Conservation (phyloP, 1,140 invertebrate species). For the Galendromus occidentalis region DNA sequence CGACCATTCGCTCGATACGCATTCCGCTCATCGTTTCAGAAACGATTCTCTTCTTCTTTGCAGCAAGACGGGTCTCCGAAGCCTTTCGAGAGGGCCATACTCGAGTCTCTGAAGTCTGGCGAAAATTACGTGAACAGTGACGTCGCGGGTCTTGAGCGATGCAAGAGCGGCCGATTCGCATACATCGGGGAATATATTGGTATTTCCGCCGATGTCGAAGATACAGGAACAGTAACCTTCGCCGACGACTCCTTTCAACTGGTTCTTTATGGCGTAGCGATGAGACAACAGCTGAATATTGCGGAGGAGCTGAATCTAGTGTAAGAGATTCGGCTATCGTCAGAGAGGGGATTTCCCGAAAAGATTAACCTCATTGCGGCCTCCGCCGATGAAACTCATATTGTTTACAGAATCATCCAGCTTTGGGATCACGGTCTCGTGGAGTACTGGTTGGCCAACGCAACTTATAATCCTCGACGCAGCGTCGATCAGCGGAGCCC, state of each 20-base stretch:
- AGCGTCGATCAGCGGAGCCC: too few relatives aligned
- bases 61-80: too few relatives aligned
- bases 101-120: too few relatives aligned
- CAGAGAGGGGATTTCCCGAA: background rate
- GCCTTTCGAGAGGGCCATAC: too few relatives aligned
- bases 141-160: too few relatives aligned
- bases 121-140: too few relatives aligned
- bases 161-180: background rate
- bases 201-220: background rate
- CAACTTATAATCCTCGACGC: background rate
- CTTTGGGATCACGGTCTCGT: background rate
- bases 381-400: background rate
- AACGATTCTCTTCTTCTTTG: too few relatives aligned
- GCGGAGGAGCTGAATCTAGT: background rate
- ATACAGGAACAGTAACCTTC: background rate
- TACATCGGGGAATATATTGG: slow-evolving; percentile 6
- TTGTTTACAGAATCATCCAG: background rate
- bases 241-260: background rate
- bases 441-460: background rate
- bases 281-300: background rate
- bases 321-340: background rate
- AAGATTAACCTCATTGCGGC: background rate
- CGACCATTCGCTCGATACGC: too few relatives aligned
- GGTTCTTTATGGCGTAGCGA: background rate
- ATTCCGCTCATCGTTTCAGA: too few relatives aligned